Evolutionary conservation across 2,113 vertebrate species (phyloP).

Genomic region (Oxygymnocypris stewartii): DNA sequence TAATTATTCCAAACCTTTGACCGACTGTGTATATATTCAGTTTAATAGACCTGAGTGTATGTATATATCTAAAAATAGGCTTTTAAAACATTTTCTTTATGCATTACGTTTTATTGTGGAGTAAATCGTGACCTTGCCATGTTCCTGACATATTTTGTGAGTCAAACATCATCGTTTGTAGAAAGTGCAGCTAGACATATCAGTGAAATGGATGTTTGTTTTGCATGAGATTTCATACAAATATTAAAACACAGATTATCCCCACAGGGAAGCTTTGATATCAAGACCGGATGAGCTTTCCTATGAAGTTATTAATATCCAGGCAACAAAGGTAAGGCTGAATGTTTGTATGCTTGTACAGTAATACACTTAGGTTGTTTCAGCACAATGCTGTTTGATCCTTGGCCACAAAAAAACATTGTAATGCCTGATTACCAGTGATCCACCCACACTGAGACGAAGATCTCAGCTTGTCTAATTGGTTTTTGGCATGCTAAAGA

Average conservation of each 20-base stretch:
- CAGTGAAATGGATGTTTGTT: background rate
- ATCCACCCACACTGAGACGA: conserved; percentile 20
- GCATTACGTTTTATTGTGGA: background rate
- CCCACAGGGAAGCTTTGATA: conserved; percentile 82
- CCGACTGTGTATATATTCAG: background rate
- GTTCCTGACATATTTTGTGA: background rate
- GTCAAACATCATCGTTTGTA: no score
- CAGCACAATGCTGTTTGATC: background rate
- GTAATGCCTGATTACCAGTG: conserved; percentile 32
- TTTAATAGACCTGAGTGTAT: no score
- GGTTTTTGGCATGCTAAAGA: conserved; percentile 33
- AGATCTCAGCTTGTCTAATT: conserved; percentile 21
- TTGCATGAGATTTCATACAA: background rate
- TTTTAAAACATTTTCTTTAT: no score
- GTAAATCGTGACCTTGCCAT: background rate
- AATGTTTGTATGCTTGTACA: background rate
- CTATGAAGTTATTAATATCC: conserved; percentile 89
- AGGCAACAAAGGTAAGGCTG: conserved; percentile 85
- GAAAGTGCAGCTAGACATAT: background rate
- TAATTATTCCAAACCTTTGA: background rate
- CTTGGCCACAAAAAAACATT: background rate
- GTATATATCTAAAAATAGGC: no score
- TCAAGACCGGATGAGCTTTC: conserved; percentile 86
- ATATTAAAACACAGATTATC: conserved; percentile 39
- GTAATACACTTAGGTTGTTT: background rate